Evolutionary conservation across 2,113 vertebrate genomes (phyloP).

Genomic region (Eulacestoma nigropectus): DNA sequence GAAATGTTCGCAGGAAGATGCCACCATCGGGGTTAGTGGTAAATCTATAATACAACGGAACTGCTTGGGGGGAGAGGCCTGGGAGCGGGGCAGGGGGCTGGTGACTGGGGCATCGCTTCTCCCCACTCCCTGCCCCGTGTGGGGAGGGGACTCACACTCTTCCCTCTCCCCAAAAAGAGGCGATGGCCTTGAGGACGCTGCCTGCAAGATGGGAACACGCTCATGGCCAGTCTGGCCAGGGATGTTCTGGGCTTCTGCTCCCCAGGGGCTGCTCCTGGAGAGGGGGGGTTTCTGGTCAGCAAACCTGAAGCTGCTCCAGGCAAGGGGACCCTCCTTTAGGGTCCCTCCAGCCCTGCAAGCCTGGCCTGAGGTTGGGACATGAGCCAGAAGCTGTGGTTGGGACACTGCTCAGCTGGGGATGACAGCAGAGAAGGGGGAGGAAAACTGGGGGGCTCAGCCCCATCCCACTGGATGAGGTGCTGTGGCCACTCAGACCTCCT

Average conservation of each 20-base stretch:
- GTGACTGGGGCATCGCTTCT: rapidly evolving
- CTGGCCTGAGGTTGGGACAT: rapidly evolving
- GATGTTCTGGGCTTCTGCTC: not conserved
- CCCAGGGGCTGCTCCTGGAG: not conserved
- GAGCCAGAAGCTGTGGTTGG: not conserved
- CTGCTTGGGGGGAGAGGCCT: not conserved
- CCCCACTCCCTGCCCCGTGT: rapidly evolving
- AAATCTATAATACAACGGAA: slow-evolving; percentile 2
- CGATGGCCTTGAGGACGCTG: not conserved
- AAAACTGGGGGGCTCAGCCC: not conserved
- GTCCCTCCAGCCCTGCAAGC: not conserved
- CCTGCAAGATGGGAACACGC: rapidly evolving
- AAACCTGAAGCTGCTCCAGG: not conserved
- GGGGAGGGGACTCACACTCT: not conserved
- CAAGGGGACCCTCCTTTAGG: not conserved
- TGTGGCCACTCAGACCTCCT: not conserved
- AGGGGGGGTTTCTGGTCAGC: not conserved
- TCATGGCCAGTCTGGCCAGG: not conserved
- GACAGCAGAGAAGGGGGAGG: not conserved
- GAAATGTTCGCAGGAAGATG: slow-evolving; percentile 57
- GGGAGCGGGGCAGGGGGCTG: not conserved
- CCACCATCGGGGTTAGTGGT: not conserved
- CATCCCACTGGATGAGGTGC: rapidly evolving
- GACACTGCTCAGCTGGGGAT: not conserved
- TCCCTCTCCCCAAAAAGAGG: not conserved